These are phyloP conservation scores for Sycophila texana DNA, from an alignment of 2,888 invertebrate species.

Conservation along the genomic window DNA sequence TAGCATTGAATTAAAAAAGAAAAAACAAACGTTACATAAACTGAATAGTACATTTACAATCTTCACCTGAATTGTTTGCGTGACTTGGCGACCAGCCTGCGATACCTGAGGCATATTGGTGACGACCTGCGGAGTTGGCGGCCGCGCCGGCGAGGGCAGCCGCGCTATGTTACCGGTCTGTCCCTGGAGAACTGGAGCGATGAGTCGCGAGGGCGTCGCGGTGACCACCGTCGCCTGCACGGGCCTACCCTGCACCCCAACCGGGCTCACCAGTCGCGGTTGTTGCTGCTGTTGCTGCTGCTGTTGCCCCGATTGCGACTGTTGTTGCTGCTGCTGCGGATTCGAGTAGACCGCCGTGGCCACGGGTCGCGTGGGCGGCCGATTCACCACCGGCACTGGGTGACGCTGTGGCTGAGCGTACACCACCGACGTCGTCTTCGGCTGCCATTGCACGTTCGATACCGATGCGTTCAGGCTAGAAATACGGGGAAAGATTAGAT, in stretches of 20 bases:
- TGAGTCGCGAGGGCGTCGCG: conserved; percentile 69
- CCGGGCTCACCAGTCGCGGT: conserved; percentile 68
- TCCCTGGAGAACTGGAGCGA: conserved; percentile 70
- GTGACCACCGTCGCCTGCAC: conserved; percentile 71
- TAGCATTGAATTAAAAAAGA: not conserved
- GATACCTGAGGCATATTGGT: conserved; percentile 64
- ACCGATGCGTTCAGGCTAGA: conserved; percentile 68
- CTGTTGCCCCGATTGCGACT: conserved; percentile 4
- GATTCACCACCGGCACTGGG: conserved; percentile 68
- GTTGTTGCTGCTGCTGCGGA: conserved; percentile 30
- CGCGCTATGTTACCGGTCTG: conserved; percentile 67
- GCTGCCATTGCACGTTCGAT: conserved; percentile 70
- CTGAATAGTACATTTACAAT: too few species aligned
- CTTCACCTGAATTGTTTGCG: conserved; percentile 69
- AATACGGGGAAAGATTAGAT: not conserved
- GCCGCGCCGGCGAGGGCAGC: conserved; percentile 68
- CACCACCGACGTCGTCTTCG: conserved; percentile 70
- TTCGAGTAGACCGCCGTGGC: conserved; percentile 65
- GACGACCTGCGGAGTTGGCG: conserved; percentile 67
- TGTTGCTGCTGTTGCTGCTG: conserved; percentile 66
- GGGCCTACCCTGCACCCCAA: conserved; percentile 65
- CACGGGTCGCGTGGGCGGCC: conserved; percentile 66
- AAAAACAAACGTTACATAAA: not conserved
- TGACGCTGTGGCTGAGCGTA: conserved; percentile 72
- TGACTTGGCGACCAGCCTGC: conserved; percentile 66